Conservation (phyloP, 2,797 vertebrate genomes). For the Tympanoctomys barrerae region DNA sequence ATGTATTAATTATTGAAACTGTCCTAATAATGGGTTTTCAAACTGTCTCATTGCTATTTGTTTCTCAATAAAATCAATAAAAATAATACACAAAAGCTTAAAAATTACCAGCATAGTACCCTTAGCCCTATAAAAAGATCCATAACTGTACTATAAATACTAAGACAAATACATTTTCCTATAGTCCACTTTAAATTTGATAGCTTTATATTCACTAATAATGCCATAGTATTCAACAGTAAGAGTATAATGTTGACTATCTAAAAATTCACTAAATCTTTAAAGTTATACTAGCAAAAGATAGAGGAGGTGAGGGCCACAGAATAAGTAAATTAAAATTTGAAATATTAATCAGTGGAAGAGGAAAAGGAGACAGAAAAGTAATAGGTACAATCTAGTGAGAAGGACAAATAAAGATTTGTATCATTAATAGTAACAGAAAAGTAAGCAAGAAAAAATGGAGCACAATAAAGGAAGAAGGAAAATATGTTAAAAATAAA, state of each 20-base stretch:
- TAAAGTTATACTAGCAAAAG: not conserved
- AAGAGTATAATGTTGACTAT: not conserved
- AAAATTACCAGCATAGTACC: not conserved
- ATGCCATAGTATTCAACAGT: not conserved
- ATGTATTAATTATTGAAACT: too few species aligned
- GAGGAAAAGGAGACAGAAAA: not conserved
- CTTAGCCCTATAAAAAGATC: not conserved
- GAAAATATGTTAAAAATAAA: too few species aligned
- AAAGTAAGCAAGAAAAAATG: too few species aligned
- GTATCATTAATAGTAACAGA: not conserved
- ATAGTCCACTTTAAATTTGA: not conserved
- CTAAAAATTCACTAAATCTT: not conserved
- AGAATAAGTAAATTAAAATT: not conserved
- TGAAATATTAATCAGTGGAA: not conserved
- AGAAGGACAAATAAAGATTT: not conserved
- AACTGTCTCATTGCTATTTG: too few species aligned
- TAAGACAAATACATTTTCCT: not conserved
- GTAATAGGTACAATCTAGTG: not conserved
- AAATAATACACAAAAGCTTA: not conserved
- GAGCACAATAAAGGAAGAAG: too few species aligned
- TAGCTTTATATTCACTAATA: not conserved
- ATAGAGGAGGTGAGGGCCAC: not conserved
- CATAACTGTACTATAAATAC: not conserved
- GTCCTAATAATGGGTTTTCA: too few species aligned
- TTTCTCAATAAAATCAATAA: too few species aligned